Percentiles rank a stretch among this genome's conserved stretches.
phyloP scores from a whole-genome alignment of 2,888 invertebrate genomes.

The Carterocephalus palaemon region DNA sequence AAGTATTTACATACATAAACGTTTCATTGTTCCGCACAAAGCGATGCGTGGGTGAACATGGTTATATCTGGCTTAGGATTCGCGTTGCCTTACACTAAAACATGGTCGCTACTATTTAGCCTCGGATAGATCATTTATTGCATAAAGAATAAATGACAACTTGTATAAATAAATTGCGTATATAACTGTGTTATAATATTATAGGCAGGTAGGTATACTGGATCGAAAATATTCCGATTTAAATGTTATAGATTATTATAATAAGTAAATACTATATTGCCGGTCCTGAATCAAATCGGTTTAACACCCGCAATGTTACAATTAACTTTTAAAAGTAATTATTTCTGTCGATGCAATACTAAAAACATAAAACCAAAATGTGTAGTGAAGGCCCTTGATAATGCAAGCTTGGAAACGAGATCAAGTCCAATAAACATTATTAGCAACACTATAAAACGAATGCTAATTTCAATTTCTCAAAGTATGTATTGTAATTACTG shows the following conservation, averaged over 20 bases:
- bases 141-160: slow-evolving; percentile 22
- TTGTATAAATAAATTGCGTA: slow-evolving; percentile 9
- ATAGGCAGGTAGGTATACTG: too few relatives aligned
- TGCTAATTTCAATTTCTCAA: slow-evolving; percentile 19
- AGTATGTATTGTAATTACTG: slow-evolving; percentile 24
- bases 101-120: slow-evolving; percentile 27
- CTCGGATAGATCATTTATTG: slow-evolving; percentile 35
- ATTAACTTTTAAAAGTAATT: slow-evolving; percentile 1
- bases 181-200: slow-evolving; percentile 3
- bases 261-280: slow-evolving; percentile 1
- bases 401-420: neutral
- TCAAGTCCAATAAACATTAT: slow-evolving; percentile 6
- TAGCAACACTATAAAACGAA: slow-evolving; percentile 17
- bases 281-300: too few relatives aligned
- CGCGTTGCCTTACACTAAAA: slow-evolving; percentile 28
- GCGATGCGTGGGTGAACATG: slow-evolving; percentile 51
- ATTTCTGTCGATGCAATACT: neutral
- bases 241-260: neutral
- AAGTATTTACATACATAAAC: slow-evolving; percentile 64
- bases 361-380: neutral
- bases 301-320: too few relatives aligned
- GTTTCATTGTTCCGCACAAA: slow-evolving; percentile 48
- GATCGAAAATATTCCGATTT: too few relatives aligned
- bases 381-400: neutral
- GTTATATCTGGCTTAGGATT: slow-evolving; percentile 32